Evolutionary conservation across 2,888 invertebrate genomes (phyloP).

Genomic region (Yponomeuta plumbellus): DNA sequence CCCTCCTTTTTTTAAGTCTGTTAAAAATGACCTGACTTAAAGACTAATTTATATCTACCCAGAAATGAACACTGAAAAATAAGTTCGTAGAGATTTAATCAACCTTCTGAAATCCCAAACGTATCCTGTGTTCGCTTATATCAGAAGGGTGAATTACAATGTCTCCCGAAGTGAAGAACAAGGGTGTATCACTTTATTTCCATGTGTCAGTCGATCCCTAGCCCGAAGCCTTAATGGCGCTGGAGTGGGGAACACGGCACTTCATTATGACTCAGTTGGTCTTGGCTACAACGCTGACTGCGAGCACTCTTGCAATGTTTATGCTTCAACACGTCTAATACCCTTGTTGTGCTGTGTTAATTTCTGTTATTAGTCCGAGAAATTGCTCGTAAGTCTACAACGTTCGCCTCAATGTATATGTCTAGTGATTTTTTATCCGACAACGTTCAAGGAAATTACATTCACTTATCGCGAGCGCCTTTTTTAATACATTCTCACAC

Average conservation of each 20-base stretch:
- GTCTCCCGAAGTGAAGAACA: background rate
- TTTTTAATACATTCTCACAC: slow-evolving; percentile 56
- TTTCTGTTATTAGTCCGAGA: background rate
- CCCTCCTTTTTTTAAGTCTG: too few relatives aligned
- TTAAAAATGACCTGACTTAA: too few relatives aligned
- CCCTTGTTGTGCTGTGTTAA: background rate
- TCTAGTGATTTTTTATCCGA: background rate
- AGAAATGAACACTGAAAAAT: too few relatives aligned
- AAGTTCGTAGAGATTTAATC: background rate
- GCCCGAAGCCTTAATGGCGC: background rate
- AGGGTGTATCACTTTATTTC: slow-evolving; percentile 1
- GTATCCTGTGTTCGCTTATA: background rate
- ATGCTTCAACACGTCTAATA: background rate
- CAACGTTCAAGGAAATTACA: slow-evolving; percentile 51
- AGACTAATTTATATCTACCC: too few relatives aligned
- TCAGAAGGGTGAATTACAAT: slow-evolving; percentile 1
- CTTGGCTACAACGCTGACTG: background rate
- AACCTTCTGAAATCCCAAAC: background rate
- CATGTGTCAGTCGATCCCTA: background rate
- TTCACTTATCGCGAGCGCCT: slow-evolving; percentile 54
- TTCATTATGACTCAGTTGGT: background rate
- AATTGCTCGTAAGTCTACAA: background rate
- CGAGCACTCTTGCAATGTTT: background rate
- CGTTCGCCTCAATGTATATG: background rate
- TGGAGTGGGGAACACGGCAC: background rate